Evolutionary conservation across 2,113 vertebrate species (phyloP).

Genomic region (Cygnus buccinator): DNA sequence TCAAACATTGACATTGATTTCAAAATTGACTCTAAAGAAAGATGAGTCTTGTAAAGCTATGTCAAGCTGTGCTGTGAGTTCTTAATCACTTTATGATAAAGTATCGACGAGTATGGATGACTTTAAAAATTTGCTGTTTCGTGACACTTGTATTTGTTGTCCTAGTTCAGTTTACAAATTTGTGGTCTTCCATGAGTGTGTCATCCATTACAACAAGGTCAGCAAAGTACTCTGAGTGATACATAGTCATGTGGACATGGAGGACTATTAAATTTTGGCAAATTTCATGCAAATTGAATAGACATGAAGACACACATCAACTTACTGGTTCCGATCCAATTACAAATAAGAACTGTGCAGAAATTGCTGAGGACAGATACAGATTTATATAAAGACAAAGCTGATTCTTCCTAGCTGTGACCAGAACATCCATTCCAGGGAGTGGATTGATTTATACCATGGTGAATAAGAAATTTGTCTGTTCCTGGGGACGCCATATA

Average conservation of each 20-base stretch:
- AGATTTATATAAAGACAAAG: not conserved
- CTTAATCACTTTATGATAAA: not conserved
- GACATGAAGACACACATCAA: not conserved
- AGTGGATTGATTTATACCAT: not conserved
- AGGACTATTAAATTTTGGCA: not conserved
- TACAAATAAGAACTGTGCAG: not conserved
- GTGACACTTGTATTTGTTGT: not conserved
- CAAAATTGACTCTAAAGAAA: not conserved
- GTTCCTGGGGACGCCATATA: not conserved
- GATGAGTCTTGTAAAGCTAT: not conserved
- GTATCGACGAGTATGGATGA: not conserved
- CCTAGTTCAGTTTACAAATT: not conserved
- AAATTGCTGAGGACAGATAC: not conserved
- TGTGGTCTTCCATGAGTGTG: not conserved
- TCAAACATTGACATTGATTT: not conserved
- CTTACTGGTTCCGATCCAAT: not conserved
- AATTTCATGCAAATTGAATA: not conserved
- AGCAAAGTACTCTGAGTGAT: not conserved
- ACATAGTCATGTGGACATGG: not conserved
- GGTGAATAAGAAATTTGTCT: not conserved
- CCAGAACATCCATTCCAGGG: not conserved
- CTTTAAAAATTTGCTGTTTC: not conserved
- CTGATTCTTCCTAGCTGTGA: not conserved
- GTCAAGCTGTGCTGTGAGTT: not conserved
- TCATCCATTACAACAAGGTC: not conserved